These are phyloP conservation scores for Amazonetta brasiliensis DNA, from an alignment of 2,797 vertebrate genomes.

Conservation along the genomic window DNA sequence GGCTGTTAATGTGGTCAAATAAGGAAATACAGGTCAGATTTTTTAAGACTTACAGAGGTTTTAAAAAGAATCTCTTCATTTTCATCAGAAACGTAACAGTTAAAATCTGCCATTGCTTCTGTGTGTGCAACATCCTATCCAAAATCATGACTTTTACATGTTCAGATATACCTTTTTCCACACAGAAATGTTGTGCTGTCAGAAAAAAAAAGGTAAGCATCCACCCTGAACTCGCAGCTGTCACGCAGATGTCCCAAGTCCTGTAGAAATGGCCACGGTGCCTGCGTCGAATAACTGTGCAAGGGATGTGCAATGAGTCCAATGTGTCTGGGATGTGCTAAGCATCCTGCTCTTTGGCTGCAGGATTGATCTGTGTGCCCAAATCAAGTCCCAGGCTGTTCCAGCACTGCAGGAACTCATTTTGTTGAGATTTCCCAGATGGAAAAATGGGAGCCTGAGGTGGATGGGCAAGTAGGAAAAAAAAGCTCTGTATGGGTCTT, in stretches of 20 bases:
- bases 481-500: not conserved
- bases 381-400: not conserved
- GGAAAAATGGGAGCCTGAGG: not conserved
- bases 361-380: not conserved
- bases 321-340: not conserved
- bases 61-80: not conserved
- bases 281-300: not conserved
- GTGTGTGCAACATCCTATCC: fast-evolving
- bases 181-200: not conserved
- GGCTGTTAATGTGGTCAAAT: not conserved
- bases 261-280: not conserved
- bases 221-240: not conserved
- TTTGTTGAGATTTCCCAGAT: not conserved
- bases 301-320: not conserved
- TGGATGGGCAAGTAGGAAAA: not conserved
- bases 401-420: not conserved
- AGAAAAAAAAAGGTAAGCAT: not conserved
- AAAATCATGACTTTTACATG: not conserved
- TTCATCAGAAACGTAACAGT: not conserved
- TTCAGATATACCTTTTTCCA: not conserved
- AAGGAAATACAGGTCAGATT: not conserved
- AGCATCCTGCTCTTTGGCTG: not conserved
- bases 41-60: not conserved
- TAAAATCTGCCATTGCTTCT: not conserved
- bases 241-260: not conserved